Percentiles rank a stretch among this genome's conserved stretches.
phyloP scores from a whole-genome alignment of 2,797 vertebrate species.

The Sebastes kiyomatsui region DNA sequence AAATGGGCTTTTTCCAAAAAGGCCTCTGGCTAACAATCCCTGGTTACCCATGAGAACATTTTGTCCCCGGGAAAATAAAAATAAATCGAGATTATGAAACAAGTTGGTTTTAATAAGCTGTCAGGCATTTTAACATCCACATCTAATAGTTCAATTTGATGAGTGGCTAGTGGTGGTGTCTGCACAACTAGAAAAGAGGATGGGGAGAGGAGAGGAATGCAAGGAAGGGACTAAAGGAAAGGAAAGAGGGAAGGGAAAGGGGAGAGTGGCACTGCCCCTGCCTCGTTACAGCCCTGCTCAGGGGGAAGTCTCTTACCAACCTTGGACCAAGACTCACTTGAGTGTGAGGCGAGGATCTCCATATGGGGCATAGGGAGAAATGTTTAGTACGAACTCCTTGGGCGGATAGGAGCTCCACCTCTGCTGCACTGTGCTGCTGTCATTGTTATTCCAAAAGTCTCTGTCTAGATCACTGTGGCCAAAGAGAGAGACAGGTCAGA shows the following conservation, averaged over 20 bases:
- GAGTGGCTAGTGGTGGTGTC: slow-evolving; percentile 21
- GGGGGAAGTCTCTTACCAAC: slow-evolving; percentile 85
- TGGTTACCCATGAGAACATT: slow-evolving; percentile 22
- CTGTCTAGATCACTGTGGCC: slow-evolving; percentile 99
- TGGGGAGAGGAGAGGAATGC: neutral
- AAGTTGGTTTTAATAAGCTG: slow-evolving; percentile 45
- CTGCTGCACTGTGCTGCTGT: slow-evolving; percentile 99
- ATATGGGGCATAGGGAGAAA: slow-evolving; percentile 99
- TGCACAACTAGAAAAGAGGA: neutral
- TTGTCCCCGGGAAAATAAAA: slow-evolving; percentile 18
- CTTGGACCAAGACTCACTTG: slow-evolving; percentile 98
- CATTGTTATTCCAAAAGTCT: slow-evolving; percentile 99
- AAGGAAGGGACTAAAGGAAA: neutral
- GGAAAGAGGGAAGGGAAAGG: neutral
- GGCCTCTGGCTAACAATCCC: slow-evolving; percentile 20
- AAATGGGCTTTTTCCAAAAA: slow-evolving; percentile 26
- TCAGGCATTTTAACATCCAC: slow-evolving; percentile 11
- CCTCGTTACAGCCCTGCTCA: slow-evolving; percentile 82
- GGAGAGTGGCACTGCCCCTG: slow-evolving; percentile 58
- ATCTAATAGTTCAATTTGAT: slow-evolving; percentile 29
- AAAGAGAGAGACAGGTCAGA: slow-evolving; percentile 93
- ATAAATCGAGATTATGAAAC: slow-evolving; percentile 40
- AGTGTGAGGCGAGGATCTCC: slow-evolving; percentile 99
- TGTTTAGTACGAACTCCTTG: slow-evolving; percentile 99
- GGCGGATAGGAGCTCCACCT: slow-evolving; percentile 99